Percentiles rank a stretch among this genome's conserved stretches.
Conservation (phyloP, 2,797 vertebrate genomes). For the Coccyzus lansbergi region DNA sequence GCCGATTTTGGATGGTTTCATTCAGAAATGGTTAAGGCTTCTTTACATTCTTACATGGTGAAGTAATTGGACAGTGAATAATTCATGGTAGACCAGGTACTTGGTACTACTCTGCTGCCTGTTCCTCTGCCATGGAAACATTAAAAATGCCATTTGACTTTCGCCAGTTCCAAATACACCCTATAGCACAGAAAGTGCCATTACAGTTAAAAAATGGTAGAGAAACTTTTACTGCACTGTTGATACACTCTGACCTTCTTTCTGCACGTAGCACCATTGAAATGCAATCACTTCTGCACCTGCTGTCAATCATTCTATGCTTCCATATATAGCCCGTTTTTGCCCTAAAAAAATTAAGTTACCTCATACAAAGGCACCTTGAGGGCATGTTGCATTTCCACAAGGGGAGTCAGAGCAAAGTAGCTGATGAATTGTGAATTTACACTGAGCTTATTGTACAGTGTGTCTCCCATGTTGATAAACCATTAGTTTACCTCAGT, state of each 20-base stretch:
- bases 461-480: constrained; percentile 15
- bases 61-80: background rate
- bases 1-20: background rate
- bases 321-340: background rate
- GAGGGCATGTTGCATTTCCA: background rate
- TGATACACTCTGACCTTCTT: background rate
- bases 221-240: background rate
- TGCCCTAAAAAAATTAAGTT: constrained; percentile 1
- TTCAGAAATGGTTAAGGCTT: background rate
- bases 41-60: background rate
- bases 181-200: background rate
- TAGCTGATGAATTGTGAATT: constrained; percentile 40
- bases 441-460: background rate
- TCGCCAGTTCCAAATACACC: background rate
- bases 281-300: constrained; percentile 27
- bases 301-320: constrained; percentile 43
- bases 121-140: background rate
- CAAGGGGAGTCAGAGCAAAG: background rate
- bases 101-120: background rate
- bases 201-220: background rate
- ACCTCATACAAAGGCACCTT: constrained; percentile 41
- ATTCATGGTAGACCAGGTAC: background rate
- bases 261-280: background rate
- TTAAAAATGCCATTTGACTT: background rate
- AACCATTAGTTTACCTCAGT: constrained; percentile 25